Percentiles rank a stretch among this genome's conserved stretches.
phyloP scores from a whole-genome alignment of 2,113 vertebrate genomes.

The Ophiodon elongatus region DNA sequence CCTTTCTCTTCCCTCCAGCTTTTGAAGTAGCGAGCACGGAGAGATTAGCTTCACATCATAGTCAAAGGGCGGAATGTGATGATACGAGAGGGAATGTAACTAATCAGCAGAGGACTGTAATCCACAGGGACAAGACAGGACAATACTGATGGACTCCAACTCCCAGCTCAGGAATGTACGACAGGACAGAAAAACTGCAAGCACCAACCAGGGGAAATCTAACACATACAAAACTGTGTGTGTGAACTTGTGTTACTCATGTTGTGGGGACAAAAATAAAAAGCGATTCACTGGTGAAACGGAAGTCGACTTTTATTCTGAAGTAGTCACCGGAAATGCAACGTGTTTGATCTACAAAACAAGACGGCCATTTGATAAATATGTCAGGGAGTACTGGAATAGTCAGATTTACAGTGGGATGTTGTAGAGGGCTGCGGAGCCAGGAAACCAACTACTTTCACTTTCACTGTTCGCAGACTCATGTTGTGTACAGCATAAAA shows the following conservation, averaged over 20 bases:
- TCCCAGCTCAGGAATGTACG: constrained; percentile 52
- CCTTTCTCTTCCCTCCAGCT: constrained; percentile 21
- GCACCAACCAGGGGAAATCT: constrained; percentile 5
- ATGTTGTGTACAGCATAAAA: no score
- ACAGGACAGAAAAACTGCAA: constrained; percentile 47
- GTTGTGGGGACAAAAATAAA: neutral
- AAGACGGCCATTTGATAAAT: no score
- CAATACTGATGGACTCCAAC: constrained; percentile 48
- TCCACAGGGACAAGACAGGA: constrained; percentile 57
- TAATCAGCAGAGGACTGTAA: constrained; percentile 71
- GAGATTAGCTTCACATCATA: constrained; percentile 47
- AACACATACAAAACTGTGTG: neutral
- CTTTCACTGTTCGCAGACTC: neutral
- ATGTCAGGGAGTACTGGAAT: no score
- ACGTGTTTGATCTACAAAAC: neutral
- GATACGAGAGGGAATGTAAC: constrained; percentile 66
- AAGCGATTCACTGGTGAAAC: neutral
- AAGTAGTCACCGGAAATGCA: no score
- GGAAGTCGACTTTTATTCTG: no score
- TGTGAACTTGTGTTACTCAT: neutral
- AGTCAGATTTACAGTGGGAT: no score
- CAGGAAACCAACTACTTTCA: no score
- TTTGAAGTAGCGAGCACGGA: constrained; percentile 15
- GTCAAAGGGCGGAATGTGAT: constrained; percentile 62
- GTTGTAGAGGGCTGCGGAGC: no score